These are phyloP conservation scores for Drosophila parthenogenetica DNA, from an alignment of 2,888 invertebrate species.

Conservation along the genomic window DNA sequence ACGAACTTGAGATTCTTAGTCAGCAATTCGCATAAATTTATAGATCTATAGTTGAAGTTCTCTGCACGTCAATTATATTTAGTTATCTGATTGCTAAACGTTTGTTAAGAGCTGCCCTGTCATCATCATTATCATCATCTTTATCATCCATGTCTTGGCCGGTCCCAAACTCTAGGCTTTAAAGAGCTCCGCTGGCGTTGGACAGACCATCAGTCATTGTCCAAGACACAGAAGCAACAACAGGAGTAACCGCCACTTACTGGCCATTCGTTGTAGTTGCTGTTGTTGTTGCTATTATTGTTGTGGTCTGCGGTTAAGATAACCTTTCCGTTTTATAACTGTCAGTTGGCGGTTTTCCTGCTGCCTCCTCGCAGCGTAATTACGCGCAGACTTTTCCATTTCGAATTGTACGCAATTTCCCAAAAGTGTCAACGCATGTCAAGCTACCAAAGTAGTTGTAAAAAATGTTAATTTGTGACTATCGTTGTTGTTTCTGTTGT, in stretches of 20 bases:
- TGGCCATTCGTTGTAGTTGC: not conserved
- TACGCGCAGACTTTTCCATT: conserved; percentile 56
- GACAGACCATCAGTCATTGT: conserved; percentile 67
- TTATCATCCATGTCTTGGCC: conserved; percentile 24
- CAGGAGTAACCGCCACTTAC: conserved; percentile 37
- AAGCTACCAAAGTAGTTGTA: conserved; percentile 39
- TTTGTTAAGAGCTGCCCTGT: conserved; percentile 60
- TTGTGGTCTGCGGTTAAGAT: conserved; percentile 38
- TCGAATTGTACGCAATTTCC: conserved; percentile 67
- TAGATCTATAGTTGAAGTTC: not conserved
- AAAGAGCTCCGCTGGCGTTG: conserved; percentile 5
- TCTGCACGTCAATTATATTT: conserved; percentile 31
- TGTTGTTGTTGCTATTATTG: conserved; percentile 20
- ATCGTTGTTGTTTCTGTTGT: conserved; percentile 32
- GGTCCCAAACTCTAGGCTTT: conserved; percentile 8
- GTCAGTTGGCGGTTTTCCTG: conserved; percentile 44
- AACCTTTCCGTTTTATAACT: conserved; percentile 72
- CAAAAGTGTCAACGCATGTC: conserved; percentile 73
- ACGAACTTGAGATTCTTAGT: not conserved
- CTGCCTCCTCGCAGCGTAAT: conserved; percentile 41
- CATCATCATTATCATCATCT: conserved; percentile 27
- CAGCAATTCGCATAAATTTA: conserved; percentile 5
- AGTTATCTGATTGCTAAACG: conserved; percentile 55
- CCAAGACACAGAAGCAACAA: conserved; percentile 38
- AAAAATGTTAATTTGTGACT: conserved; percentile 69